Evolutionary conservation across 2,113 vertebrate species (phyloP), one percentile per base, ranked within the genome.

Genomic region (Antechinus stuartii): DNA sequence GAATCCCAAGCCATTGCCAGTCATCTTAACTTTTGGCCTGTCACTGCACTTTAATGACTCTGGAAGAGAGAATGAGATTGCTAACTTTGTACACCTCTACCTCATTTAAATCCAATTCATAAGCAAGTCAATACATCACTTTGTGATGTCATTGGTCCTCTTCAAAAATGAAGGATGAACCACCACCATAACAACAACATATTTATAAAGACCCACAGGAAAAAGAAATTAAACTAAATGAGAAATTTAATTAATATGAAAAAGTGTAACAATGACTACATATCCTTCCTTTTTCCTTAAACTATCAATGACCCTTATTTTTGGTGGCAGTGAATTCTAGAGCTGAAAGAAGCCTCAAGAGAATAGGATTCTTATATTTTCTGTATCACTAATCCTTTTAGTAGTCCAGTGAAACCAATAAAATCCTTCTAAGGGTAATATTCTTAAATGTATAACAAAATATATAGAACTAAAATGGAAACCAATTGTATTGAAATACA

Each of bases 181-280:
- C 26, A 27, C 56, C 49, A 49, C 49, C 49, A 49, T 49, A 16
- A 14, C 54, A 68, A 30, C 10, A 61, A 30, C 26, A 61, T 53
- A 96, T 92, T 96, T 95, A 95, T 90, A 94, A 6, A 47, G 42
- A 23, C 93, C 89, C 35, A 23, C 90, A 93, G 94, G 53, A 57
- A 56, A 49, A 94, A 96, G 91, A 91, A 95, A 27, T 52, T 30
- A 93, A 54, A 68, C 57, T 97, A 92, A 1, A 25, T 94, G 96
- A 89, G 92, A 92, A 96, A 93, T 56, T 95, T 96, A 94, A 55
- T 91, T 35, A 84, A 52, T 76, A 76, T 76, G 30, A n/a, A 76
- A 76, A 76, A 68, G 30, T 61, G 56, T 68, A 68, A 68, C 12
- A 11, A 35, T 35, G 2, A 68, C 30, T 14, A 68, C 0, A 68